Base-by-base conservation (phyloP, 1,140 invertebrate genomes). In the Drosophila baimaii region DNA sequence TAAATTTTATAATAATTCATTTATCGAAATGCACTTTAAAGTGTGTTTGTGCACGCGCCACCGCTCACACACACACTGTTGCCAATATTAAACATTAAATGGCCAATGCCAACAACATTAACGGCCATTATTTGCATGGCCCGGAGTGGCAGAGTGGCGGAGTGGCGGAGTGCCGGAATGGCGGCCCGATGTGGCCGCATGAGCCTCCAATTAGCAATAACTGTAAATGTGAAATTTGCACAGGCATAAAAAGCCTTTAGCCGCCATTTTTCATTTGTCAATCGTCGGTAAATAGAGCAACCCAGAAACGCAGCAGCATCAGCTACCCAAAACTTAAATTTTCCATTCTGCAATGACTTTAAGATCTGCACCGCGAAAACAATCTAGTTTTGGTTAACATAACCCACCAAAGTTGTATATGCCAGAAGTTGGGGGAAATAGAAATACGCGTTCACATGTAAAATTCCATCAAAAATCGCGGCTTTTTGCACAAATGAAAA, bases 1-100 rank as follows among this genome's bases (percentile, higher is more conserved):
- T 91, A 91, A 58, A 91, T 91, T 91, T 86, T 82, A 85, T 91
- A 82, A 91, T 91, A 91, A 89, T 91, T 91, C 81, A 91, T 91
- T 91, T 91, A 91, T 85, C 74, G 88, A 54, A 76, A 68, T 70
- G 73, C 84, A 79, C 71, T 91, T 89, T 85, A 91, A 90, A 69
- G 70, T 77, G 51, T 68, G 57, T 49, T 49, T 69, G 64, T 57
- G 56, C 47, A 65, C 68, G 57, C 54, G 49, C 51, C 57, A 44
- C 46, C 56, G 25, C 59, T 64, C 44, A 51, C 61, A 44, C 46
- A 61, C 47, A 61, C 55, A 62, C 49, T 49, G 35, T 37, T 57
- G 46, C 65, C 78, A 72, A 86, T 74, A 88, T 89, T 89, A 89
- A 89, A 88, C 83, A 88, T 88, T 88, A 88, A 88, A 88, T 88